Percentiles rank a stretch among this genome's conserved stretches.
Conservation (phyloP, 2,888 invertebrate species). For the Heteropelma amictum region DNA sequence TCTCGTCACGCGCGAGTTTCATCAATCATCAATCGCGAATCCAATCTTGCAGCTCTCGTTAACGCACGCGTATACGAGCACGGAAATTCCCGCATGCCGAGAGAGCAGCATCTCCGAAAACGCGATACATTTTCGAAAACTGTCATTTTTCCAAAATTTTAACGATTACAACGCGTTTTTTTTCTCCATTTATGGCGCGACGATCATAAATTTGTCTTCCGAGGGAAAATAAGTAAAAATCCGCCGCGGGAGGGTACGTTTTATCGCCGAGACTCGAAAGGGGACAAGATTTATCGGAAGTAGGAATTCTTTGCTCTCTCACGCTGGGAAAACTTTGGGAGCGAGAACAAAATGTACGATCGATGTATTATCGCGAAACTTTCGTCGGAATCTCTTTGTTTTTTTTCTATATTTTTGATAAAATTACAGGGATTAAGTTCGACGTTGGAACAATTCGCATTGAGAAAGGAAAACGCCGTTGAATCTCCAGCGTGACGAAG, state of each 20-base stretch:
- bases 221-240: too few relatives aligned
- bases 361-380: constrained; percentile 22
- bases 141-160: too few relatives aligned
- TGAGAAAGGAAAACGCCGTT: too few relatives aligned
- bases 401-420: background rate
- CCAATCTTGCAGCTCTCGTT: constrained; percentile 10
- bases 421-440: constrained; percentile 43
- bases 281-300: background rate
- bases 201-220: too few relatives aligned
- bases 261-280: constrained; percentile 19
- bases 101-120: too few relatives aligned
- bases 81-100: too few relatives aligned
- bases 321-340: constrained; percentile 16
- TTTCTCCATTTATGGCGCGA: too few relatives aligned
- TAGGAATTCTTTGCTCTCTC: too few relatives aligned
- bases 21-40: constrained; percentile 40
- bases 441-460: constrained; percentile 14
- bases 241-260: too few relatives aligned
- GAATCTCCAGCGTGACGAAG: constrained; percentile 5
- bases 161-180: too few relatives aligned
- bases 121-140: too few relatives aligned
- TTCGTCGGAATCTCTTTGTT: constrained; percentile 2
- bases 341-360: constrained; percentile 6
- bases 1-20: constrained; percentile 18
- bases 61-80: too few relatives aligned